These are phyloP conservation scores for Apotomis betuletana DNA, from an alignment of 2,888 invertebrate genomes.

Conservation along the genomic window DNA sequence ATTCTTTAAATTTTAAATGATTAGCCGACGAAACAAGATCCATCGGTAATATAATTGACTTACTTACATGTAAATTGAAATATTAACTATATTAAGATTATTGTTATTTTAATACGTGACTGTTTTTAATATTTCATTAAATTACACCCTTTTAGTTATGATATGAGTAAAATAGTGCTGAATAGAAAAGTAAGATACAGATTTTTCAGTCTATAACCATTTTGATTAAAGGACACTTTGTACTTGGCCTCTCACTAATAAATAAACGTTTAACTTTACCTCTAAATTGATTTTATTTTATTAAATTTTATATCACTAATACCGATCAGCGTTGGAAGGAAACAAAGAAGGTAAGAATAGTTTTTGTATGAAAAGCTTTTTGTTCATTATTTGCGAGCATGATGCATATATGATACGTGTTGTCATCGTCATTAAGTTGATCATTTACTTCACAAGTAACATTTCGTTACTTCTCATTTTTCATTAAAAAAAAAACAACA, in stretches of 20 bases:
- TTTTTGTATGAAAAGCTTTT: constrained; percentile 40
- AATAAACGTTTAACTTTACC: constrained; percentile 55
- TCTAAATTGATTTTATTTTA: constrained; percentile 52
- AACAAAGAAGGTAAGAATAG: constrained; percentile 29
- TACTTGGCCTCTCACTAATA: constrained; percentile 72
- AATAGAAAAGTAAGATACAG: constrained; percentile 54
- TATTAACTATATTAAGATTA: constrained; percentile 42
- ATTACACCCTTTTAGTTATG: constrained; percentile 11
- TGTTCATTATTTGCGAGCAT: constrained; percentile 48
- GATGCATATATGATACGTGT: constrained; percentile 38
- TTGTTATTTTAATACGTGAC: constrained; percentile 37
- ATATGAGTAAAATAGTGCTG: constrained; percentile 8
- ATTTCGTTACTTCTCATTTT: neutral
- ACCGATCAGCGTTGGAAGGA: constrained; percentile 34
- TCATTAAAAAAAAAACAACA: neutral
- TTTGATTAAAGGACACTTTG: constrained; percentile 55
- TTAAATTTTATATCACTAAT: constrained; percentile 32
- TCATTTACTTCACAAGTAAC: too few species aligned
- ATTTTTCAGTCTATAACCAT: constrained; percentile 52
- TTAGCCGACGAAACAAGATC: neutral
- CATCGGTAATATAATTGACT: constrained; percentile 6
- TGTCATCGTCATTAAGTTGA: constrained; percentile 19
- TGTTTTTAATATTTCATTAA: constrained; percentile 24
- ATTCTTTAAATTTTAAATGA: constrained; percentile 1
- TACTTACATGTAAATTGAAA: constrained; percentile 26